A percentile compares a stretch with the other conserved stretches of the same genome.
Evolutionary conservation across 1,140 invertebrate genomes (phyloP).

Genomic region (Eriosoma lanigerum): DNA sequence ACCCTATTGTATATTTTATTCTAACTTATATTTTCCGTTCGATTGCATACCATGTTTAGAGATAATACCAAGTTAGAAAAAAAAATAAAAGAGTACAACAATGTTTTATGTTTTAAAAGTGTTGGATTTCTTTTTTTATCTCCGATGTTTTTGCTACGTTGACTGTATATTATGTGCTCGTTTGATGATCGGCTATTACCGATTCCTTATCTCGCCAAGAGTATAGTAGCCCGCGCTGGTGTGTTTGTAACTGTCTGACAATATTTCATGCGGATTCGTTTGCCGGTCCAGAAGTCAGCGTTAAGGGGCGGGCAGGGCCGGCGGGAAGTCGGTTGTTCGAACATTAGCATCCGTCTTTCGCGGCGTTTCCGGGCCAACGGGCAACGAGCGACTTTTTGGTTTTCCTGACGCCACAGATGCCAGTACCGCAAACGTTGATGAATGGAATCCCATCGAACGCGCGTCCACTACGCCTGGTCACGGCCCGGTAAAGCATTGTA

Average conservation of each 20-base stretch:
- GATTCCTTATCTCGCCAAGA: conserved; percentile 38
- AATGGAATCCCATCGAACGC: conserved; percentile 25
- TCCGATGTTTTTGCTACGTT: background rate
- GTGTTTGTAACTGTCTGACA: conserved; percentile 46
- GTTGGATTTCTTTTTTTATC: conserved; percentile 30
- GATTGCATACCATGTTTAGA: background rate
- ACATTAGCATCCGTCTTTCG: conserved; percentile 41
- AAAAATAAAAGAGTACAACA: background rate
- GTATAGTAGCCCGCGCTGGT: background rate
- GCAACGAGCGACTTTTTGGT: conserved; percentile 41
- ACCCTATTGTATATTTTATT: conserved; percentile 1
- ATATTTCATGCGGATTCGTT: conserved; percentile 49
- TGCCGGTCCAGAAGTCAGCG: conserved; percentile 27
- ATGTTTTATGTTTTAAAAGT: conserved; percentile 27
- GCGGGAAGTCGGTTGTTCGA: background rate
- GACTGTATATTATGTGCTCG: conserved; percentile 4
- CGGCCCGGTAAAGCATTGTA: background rate
- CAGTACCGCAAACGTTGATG: conserved; percentile 42
- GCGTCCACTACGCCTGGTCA: conserved; percentile 11
- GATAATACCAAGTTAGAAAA: background rate
- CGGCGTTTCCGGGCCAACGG: conserved; percentile 34
- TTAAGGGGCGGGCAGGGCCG: background rate
- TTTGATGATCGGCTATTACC: conserved; percentile 49
- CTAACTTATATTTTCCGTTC: conserved; percentile 9
- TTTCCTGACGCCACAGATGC: conserved; percentile 36